Evolutionary conservation across 2,888 invertebrate genomes (phyloP), one percentile per base, ranked within the genome.

Genomic region (Athrips mouffetella): DNA sequence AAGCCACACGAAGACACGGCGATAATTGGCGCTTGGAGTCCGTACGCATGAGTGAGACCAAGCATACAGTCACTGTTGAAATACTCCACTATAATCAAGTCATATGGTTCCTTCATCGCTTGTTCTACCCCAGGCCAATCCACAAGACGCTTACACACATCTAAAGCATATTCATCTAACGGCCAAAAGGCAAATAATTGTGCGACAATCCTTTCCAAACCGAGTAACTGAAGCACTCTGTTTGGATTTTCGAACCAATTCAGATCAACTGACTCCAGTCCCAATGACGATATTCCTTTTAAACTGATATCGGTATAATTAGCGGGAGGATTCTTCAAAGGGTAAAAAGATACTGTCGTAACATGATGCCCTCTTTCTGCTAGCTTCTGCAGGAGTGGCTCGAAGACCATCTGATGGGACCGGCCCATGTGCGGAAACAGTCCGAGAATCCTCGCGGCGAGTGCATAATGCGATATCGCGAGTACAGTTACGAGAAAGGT

Each of bases 31-130:
- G 89, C 87, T 45, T 88, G 79, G 49, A 78, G 57, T 0, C 74
- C 76, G 56, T 92, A 81, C 20, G 90, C 65, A 65, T 92, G 85
- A 0, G 89, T 85, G 45, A 93, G 71, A 0, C 91, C 92, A 41
- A 92, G 68, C 72, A 91, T 89, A 50, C 93, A 93, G 58, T 93
- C 92, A 25, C 91, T 89, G 56, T 89, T 91, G 55, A 93, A 93
- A 53, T 89, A 85, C 66, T 92, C 92, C 16, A 90, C 82, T 6
- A 93, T 66, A 7, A 92, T 71, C 8, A 92, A 62, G 63, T 94
- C 94, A 56, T 92, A 94, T n/a, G 84, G 75, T 27, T 70, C 70
- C 52, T 76, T 70, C 55, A 89, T 51, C 6, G 75, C 77, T 7
- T 80, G 79, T 1, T 69, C 63, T 23, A 89, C 53, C 2, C 85